Evolutionary conservation across 1,140 invertebrate genomes (phyloP), one percentile per base, ranked within the genome.

Genomic region (Varroa destructor): DNA sequence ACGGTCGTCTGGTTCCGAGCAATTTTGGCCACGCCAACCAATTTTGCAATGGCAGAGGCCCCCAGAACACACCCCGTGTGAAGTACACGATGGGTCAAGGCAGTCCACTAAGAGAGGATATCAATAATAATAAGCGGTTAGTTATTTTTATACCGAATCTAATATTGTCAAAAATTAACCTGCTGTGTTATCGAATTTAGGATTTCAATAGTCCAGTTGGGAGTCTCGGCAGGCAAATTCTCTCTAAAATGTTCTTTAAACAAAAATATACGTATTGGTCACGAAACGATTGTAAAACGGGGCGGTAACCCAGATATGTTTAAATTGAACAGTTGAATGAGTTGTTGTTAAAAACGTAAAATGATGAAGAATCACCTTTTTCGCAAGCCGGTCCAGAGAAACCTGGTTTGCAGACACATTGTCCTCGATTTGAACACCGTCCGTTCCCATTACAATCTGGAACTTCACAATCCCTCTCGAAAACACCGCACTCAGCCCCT

Each of bases 1-100:
- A 75, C 93, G 89, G 78, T 91, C 91, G 77, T 95, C 91, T 83
- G 89, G 91, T 73, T 89, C 86, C 71, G 87, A 87, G 79, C 96
- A 99, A 77, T 95, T 91, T 0, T 82, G 77, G 0, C 95, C 95
- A 79, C 92, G 90, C 89, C 90, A 98, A 0, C 95, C 95, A 77
- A 93, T 92, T 79, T 96, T 96, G 80, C 96, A 99, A 51, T 93
- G 86, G 81, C 96, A 99, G n/a, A 86, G 84, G 1, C 96, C 96
- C 74, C 91, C 89, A 8, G 91, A 87, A 80, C 95, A 99, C 75
- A 93, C 91, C 14, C 96, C 96, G 78, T 98, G 92, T 10, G 88
- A 88, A 0, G 89, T 92, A 79, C 96, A 99, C 56, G 88, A 92
- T 1, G 94, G 91, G 81, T 95, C 90, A 0, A 93, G 90, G 79